These are phyloP conservation scores for Cydia splendana DNA, from an alignment of 1,140 invertebrate genomes.

Conservation along the genomic window DNA sequence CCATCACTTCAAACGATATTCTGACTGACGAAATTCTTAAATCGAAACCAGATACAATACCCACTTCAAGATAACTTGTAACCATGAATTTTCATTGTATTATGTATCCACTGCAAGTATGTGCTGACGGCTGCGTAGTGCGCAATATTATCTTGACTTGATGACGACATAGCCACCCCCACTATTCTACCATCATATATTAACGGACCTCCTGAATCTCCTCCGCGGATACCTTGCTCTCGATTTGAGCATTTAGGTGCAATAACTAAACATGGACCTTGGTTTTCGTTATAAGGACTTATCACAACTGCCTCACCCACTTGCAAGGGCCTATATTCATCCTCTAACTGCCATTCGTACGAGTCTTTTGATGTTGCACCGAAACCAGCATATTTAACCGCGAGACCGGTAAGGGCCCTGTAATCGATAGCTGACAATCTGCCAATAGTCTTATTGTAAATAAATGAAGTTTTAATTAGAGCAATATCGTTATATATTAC, in stretches of 20 bases:
- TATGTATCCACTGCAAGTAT: not conserved
- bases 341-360: not conserved
- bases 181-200: constrained; percentile 2
- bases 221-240: not conserved
- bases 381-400: constrained; percentile 16
- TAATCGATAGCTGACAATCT: constrained; percentile 22
- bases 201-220: constrained; percentile 1
- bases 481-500: not conserved
- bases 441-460: not conserved
- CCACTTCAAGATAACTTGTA: not conserved
- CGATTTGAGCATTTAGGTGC: constrained; percentile 5
- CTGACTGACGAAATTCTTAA: no score
- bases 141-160: not conserved
- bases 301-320: constrained; percentile 8
- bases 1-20: no score
- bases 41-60: not conserved
- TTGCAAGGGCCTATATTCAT: not conserved
- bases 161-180: not conserved
- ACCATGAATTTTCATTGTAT: not conserved
- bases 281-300: no score
- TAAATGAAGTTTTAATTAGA: not conserved
- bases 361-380: not conserved
- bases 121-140: not conserved
- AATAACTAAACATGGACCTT: not conserved
- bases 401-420: not conserved